Evolutionary conservation across 2,888 invertebrate genomes (phyloP).

Genomic region (Caenorhabditis japonica): DNA sequence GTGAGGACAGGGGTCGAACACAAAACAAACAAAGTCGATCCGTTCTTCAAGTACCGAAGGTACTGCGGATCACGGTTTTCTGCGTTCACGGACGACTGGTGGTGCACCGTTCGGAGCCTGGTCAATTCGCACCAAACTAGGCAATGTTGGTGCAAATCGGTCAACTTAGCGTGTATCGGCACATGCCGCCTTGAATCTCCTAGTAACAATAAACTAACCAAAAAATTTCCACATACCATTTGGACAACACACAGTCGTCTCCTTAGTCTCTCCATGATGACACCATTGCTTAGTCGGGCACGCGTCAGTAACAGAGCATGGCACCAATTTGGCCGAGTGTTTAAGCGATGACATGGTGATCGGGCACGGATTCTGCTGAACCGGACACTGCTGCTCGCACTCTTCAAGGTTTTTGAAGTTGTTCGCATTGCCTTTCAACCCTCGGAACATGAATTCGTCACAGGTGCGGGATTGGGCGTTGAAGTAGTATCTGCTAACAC

Average conservation of each 20-base stretch:
- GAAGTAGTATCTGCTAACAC: conserved; percentile 65
- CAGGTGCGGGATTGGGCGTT: conserved; percentile 66
- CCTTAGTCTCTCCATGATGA: conserved; percentile 69
- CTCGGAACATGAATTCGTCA: conserved; percentile 68
- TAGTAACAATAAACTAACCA: too few relatives aligned
- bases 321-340: conserved; percentile 52
- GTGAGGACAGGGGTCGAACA: too few relatives aligned
- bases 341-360: conserved; percentile 60
- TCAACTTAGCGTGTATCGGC: too few relatives aligned
- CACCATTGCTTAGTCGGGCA: conserved; percentile 74
- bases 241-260: conserved; percentile 75
- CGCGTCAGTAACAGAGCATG: conserved; percentile 60
- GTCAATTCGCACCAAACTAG: too few relatives aligned
- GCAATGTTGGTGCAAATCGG: too few relatives aligned
- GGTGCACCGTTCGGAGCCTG: too few relatives aligned
- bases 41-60: too few relatives aligned
- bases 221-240: conserved; percentile 70
- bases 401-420: conserved; percentile 67
- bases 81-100: too few relatives aligned
- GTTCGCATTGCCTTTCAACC: conserved; percentile 74
- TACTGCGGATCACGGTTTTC: too few relatives aligned
- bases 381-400: conserved; percentile 69
- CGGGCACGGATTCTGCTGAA: conserved; percentile 69
- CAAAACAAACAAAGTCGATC: too few relatives aligned
- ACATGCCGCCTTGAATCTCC: too few relatives aligned